A percentile compares a stretch with the other conserved stretches of the same genome.
Conservation (phyloP, 2,797 vertebrate genomes). For the Xiphophorus birchmanni region DNA sequence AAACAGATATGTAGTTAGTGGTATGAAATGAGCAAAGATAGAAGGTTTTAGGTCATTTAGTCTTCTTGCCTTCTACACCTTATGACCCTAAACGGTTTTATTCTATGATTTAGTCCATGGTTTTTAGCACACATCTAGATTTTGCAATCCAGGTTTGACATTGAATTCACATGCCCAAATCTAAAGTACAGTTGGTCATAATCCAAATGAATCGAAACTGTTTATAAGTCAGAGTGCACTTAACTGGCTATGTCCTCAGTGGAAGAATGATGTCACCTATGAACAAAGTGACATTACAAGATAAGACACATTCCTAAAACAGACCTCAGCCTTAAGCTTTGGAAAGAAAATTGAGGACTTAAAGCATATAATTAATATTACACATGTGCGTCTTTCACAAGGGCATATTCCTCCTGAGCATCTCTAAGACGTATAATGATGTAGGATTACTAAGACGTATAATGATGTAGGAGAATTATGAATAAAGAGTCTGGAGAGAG, state of each 20-base stretch:
- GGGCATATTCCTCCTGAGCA: neutral
- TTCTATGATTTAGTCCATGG: neutral
- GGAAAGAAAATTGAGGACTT: neutral
- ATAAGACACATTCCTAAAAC: neutral
- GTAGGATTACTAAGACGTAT: slow-evolving; percentile 30
- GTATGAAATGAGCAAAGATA: neutral
- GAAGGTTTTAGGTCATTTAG: neutral
- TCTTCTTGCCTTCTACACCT: neutral
- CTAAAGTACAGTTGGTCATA: neutral
- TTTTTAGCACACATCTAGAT: neutral
- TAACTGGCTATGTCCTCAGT: neutral
- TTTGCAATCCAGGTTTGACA: neutral
- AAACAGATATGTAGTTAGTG: neutral
- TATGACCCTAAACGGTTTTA: neutral
- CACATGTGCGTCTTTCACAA: neutral
- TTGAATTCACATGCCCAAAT: neutral
- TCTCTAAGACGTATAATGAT: slow-evolving; percentile 37
- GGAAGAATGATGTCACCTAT: neutral
- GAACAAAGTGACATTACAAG: neutral
- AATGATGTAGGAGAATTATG: slow-evolving; percentile 31
- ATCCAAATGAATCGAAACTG: neutral
- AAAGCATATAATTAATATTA: neutral
- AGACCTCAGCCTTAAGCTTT: neutral
- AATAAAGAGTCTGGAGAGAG: slow-evolving; percentile 29
- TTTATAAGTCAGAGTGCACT: neutral